A percentile compares a stretch with the other conserved stretches of the same genome.
These are phyloP conservation scores for Nymphalis urticae DNA, from an alignment of 2,888 invertebrate genomes.

Conservation along the genomic window DNA sequence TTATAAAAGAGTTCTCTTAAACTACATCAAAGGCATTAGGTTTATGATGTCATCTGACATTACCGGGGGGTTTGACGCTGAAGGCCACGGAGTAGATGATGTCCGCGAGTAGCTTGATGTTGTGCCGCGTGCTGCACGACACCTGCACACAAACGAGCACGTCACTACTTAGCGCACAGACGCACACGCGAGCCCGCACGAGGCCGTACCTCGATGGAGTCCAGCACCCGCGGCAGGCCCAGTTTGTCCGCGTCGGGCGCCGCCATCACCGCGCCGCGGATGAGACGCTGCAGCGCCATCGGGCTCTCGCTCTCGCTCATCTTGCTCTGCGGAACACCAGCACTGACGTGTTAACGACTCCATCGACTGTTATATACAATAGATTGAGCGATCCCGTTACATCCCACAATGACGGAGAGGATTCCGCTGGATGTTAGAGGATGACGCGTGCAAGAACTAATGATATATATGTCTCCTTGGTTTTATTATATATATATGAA, in stretches of 20 bases:
- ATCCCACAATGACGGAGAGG: too few species aligned
- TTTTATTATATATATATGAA: too few species aligned
- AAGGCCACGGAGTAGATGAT: constrained; percentile 96
- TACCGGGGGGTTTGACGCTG: constrained; percentile 93
- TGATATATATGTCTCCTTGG: too few species aligned
- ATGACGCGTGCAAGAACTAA: too few species aligned
- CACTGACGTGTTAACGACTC: too few species aligned
- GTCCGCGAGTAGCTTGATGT: constrained; percentile 93
- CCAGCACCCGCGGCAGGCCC: constrained; percentile 95
- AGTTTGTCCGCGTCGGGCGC: constrained; percentile 97
- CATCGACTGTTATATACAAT: too few species aligned
- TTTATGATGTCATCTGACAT: not conserved
- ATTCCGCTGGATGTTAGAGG: too few species aligned
- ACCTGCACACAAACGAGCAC: constrained; percentile 50
- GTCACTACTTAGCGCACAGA: not conserved
- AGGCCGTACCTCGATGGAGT: constrained; percentile 91
- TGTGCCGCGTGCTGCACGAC: constrained; percentile 91
- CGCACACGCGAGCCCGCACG: not conserved
- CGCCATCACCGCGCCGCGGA: constrained; percentile 93
- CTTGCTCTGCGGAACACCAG: constrained; percentile 45
- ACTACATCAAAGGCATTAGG: too few species aligned
- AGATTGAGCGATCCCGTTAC: too few species aligned
- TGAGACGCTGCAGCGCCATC: constrained; percentile 93
- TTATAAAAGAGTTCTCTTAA: too few species aligned
- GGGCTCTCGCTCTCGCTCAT: constrained; percentile 77